A percentile compares a stretch with the other conserved stretches of the same genome.
Evolutionary conservation across 2,113 vertebrate species (phyloP).

Genomic region (Oxyruncus cristatus): DNA sequence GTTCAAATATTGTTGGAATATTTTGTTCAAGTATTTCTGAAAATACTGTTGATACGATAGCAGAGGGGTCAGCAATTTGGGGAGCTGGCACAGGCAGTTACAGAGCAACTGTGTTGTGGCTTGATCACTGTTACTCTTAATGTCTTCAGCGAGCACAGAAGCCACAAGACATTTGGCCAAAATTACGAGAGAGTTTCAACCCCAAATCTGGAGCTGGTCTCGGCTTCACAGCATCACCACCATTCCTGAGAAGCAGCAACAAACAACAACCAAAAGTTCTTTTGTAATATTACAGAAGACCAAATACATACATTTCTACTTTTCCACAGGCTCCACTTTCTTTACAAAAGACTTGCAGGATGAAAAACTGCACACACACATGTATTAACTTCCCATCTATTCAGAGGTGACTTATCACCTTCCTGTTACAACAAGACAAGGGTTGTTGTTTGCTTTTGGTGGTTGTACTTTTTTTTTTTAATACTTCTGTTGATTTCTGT

Average conservation of each 20-base stretch:
- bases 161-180: background rate
- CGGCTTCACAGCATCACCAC: background rate
- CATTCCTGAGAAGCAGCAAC: accelerated
- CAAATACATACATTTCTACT: background rate
- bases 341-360: background rate
- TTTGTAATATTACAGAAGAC: background rate
- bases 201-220: background rate
- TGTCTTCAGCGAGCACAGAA: background rate
- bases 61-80: background rate
- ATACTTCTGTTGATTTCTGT: background rate
- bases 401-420: background rate
- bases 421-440: background rate
- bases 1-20: background rate
- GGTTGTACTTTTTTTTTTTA: background rate
- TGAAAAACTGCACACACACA: background rate
- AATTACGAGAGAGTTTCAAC: background rate
- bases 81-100: background rate
- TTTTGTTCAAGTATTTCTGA: background rate
- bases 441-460: background rate
- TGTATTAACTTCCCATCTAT: background rate
- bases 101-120: background rate
- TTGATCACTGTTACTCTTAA: background rate
- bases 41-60: background rate
- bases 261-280: background rate
- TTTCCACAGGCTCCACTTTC: background rate